phyloP scores from a whole-genome alignment of 2,113 vertebrate species.

The Myiopsitta monachus region DNA sequence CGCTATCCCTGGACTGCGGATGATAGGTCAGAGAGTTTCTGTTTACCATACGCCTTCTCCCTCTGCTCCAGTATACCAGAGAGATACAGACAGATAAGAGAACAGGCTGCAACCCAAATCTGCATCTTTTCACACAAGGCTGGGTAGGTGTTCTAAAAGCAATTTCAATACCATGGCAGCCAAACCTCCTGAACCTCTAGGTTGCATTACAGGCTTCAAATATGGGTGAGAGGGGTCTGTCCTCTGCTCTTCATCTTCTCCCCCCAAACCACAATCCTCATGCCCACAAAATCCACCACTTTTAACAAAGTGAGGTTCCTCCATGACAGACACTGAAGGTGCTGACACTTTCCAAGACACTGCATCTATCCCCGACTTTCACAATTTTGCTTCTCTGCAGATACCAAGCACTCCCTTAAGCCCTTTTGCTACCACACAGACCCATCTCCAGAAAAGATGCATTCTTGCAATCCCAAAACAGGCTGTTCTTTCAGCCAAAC shows the following conservation, averaged over 20 bases:
- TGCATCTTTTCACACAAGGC: not conserved
- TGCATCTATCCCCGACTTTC: not conserved
- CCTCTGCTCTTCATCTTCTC: not conserved
- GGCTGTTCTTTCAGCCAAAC: not conserved
- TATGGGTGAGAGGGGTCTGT: not conserved
- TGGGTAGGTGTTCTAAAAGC: not conserved
- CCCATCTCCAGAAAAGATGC: not conserved
- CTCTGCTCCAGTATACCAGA: not conserved
- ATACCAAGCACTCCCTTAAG: not conserved
- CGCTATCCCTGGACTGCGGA: not conserved
- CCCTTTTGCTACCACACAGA: not conserved
- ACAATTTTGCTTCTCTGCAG: not conserved
- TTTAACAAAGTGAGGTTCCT: not conserved
- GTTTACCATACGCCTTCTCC: not conserved
- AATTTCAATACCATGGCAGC: not conserved
- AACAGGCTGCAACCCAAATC: not conserved
- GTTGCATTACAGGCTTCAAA: not conserved
- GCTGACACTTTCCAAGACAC: not conserved
- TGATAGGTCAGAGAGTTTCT: not conserved
- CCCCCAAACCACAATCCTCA: not conserved
- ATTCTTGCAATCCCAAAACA: not conserved
- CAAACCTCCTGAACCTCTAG: not conserved
- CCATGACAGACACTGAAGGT: not conserved
- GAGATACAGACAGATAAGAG: constrained; percentile 30
- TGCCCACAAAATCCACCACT: not conserved